Percentiles rank a stretch among this genome's conserved stretches.
These are phyloP conservation scores for Cynopterus brachyotis DNA, from an alignment of 2,113 vertebrate species.

Conservation along the genomic window DNA sequence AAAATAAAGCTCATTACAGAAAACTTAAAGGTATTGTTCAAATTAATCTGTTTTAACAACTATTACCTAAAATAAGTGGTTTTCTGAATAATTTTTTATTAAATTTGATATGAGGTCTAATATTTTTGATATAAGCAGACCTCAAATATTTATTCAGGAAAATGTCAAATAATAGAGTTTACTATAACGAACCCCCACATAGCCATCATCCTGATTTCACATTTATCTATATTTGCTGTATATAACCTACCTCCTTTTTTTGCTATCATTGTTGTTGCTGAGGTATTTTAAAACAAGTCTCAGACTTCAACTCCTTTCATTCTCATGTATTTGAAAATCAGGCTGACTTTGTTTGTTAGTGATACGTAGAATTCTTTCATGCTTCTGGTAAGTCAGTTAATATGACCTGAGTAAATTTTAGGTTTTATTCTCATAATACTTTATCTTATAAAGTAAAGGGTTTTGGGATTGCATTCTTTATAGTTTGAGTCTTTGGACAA, in stretches of 20 bases:
- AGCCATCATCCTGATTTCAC: background rate
- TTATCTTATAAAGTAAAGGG: background rate
- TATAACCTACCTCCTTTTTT: background rate
- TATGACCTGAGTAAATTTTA: background rate
- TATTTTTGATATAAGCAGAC: background rate
- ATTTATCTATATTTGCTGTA: background rate
- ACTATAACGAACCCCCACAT: background rate
- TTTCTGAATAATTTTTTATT: conserved; percentile 46
- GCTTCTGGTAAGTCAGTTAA: background rate
- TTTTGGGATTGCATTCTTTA: conserved; percentile 17
- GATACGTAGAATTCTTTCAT: background rate
- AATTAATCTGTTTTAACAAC: background rate
- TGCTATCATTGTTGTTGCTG: background rate
- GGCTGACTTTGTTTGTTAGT: background rate
- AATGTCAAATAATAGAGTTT: conserved; percentile 23
- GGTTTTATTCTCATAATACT: background rate
- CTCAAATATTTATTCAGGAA: conserved; percentile 31
- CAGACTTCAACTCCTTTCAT: background rate
- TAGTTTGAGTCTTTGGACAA: background rate
- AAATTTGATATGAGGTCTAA: conserved; percentile 5
- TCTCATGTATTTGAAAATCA: background rate
- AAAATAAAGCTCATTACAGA: conserved; percentile 17
- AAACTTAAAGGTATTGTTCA: background rate
- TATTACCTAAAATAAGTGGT: background rate
- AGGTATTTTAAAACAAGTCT: conserved; percentile 1